Evolutionary conservation across 1,140 invertebrate genomes (phyloP), one percentile per base, ranked within the genome.

Genomic region (Bombus vancouverensis): DNA sequence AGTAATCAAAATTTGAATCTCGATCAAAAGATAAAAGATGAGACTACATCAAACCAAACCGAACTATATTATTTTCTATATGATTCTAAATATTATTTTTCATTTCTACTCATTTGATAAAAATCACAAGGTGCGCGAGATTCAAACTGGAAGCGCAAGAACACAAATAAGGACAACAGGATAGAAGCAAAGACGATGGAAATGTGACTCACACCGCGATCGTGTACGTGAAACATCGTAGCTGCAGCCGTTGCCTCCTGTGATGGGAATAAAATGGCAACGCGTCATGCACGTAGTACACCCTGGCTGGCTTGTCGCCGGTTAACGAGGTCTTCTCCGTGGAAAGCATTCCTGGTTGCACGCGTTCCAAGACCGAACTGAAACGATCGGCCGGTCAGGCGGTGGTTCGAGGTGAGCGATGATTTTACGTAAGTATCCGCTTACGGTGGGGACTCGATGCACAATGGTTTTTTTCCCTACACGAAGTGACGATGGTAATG

Each of bases 321-420:
- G 82, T 81, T 65, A 91, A 68, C 42, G 89, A 86, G 15, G 88
- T 92, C 75, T 75, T 88, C 72, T 92, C 83, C 39, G 86, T 42
- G 13, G 39, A 72, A 59, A 77, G 34, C 86, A 87, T 87, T 47
- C 39, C 34, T 53, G 62, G 15, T 70, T 59, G 25, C 28, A 42
- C 62, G 25, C 71, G 74, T 34, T 3, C 37, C 39, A 13, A 77
- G 71, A 65, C 47, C 37, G n/a, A 22, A 87, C 83, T 85, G 70
- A 85, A 80, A 79, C 82, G 70, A 53, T 57, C 44, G 32, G 3
- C 42, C 25, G 25, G 12, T n/a, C 22, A 25, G 5, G 4, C 44
- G 53, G 18, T 47, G 22, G 34, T 84, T 77, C 86, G 86, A 87
- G 53, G 77, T 85, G 77, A 80, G 22, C 76, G 39, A 85, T 57